These are phyloP conservation scores for Pseudoatta argentina DNA, from an alignment of 1,140 invertebrate species.

Conservation along the genomic window DNA sequence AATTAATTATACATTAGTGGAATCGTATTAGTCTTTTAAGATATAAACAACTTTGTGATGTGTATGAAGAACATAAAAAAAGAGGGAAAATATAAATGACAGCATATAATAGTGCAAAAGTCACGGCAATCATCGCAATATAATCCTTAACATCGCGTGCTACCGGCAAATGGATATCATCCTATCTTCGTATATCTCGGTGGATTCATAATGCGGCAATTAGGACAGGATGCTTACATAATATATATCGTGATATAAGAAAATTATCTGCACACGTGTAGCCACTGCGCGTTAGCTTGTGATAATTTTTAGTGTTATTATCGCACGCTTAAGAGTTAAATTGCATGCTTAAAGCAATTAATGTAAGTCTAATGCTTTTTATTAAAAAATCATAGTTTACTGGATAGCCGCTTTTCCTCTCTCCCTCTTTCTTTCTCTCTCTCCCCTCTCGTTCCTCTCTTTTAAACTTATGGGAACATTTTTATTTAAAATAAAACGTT, in stretches of 20 bases:
- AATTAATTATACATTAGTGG: too few relatives aligned
- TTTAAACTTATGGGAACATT: neutral
- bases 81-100: neutral
- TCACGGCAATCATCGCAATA: slow-evolving; percentile 28
- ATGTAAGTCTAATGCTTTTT: neutral
- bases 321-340: slow-evolving; percentile 20
- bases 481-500: neutral
- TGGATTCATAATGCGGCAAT: slow-evolving; percentile 67
- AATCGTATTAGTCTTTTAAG: neutral
- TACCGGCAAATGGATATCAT: slow-evolving; percentile 67
- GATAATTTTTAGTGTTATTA: slow-evolving; percentile 66
- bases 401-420: neutral
- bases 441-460: neutral
- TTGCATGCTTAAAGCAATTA: neutral
- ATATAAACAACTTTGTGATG: neutral
- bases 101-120: neutral
- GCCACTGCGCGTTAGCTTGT: slow-evolving; percentile 58
- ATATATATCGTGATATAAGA: slow-evolving; percentile 57
- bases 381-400: neutral
- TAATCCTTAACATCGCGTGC: slow-evolving; percentile 36
- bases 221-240: slow-evolving; percentile 63
- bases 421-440: neutral
- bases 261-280: slow-evolving; percentile 29
- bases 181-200: slow-evolving; percentile 65
- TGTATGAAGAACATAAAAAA: neutral